Base-by-base conservation (phyloP, 1,140 invertebrate genomes). In the Sarcophaga bullata region DNA sequence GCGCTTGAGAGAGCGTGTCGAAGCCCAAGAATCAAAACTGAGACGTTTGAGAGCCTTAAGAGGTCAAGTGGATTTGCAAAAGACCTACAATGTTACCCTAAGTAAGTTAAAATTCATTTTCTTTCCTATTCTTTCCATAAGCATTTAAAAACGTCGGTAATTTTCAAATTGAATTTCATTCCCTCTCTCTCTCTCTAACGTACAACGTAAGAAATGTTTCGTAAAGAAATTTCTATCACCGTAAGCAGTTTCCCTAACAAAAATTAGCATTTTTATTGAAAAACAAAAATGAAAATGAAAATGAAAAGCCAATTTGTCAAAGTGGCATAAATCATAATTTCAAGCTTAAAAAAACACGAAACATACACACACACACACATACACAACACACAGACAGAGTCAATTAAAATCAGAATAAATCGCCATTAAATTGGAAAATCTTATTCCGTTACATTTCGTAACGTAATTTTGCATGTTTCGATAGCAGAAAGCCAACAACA, bases 21-120 rank as follows among this genome's bases (percentile, higher is more conserved):
- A 98, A 89, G 95, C 96, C 46, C 97, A 99, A 91, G 97, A 99
- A 91, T 93, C 96, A 87, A 98, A 98, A 91, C 92, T 98, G 86
- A 93, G 96, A 85, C 96, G 97, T 90, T 92, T 99, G 87, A 91
- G 97, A 87, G 96, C 97, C 47, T 92, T 98, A 84, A 92, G 97
- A 83, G 97, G 97, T 81, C 97, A 98, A 92, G 96, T 97, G 83
- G 96, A 98, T 89, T 94, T 97, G 86, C 96, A 96, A 88, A 96
- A 96, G 90, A 94, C 95, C 89, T 96, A 94, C 90, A 98, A 98
- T 92, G 94, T 95, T 84, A 96, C 95, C 85, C 93, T 98, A 86
- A 97, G 97, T 98, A 92, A 97, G 96, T 90, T 84, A 17, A 9
- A 82, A 49, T 81, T 37, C 13, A 50, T 72, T 37, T 25, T 81